phyloP scores from a whole-genome alignment of 2,797 vertebrate genomes.

The Acrossocheilus wenchowensis region DNA sequence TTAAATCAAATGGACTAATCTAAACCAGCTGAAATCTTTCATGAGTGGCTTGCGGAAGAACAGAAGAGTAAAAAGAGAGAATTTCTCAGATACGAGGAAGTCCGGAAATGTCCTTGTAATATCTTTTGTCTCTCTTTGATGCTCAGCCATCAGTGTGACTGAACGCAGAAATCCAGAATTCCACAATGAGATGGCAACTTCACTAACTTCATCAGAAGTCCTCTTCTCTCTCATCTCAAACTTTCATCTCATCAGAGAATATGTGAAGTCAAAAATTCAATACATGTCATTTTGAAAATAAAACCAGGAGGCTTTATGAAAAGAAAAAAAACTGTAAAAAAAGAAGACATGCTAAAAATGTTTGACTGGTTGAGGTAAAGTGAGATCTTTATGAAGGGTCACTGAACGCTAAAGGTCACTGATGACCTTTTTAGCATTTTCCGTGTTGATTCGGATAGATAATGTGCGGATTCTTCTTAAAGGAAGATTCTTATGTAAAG shows the following conservation, averaged over 20 bases:
- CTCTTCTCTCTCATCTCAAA: constrained; percentile 18
- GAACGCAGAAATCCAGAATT: constrained; percentile 44
- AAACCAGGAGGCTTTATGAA: neutral
- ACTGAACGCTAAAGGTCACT: neutral
- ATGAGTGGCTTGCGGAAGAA: constrained; percentile 41
- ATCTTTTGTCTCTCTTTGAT: constrained; percentile 44
- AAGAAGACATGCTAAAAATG: neutral
- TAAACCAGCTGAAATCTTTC: constrained; percentile 52
- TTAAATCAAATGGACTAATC: constrained; percentile 53
- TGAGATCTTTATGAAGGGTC: neutral
- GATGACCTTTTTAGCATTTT: neutral
- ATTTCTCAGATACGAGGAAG: constrained; percentile 36
- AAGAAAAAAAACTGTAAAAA: neutral
- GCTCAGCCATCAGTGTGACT: constrained; percentile 46
- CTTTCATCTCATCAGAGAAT: constrained; percentile 19
- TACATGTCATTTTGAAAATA: constrained; percentile 20
- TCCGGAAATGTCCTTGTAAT: constrained; percentile 53
- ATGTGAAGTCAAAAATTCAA: constrained; percentile 4
- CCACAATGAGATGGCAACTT: constrained; percentile 53
- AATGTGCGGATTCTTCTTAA: neutral
- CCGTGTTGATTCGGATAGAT: neutral
- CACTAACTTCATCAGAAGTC: constrained; percentile 47
- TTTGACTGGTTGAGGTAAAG: neutral
- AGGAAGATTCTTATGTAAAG: neutral
- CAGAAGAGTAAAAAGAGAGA: constrained; percentile 31